A percentile compares a stretch with the other conserved stretches of the same genome.
Evolutionary conservation across 2,797 vertebrate species (phyloP).

Genomic region (Pseudochromis fuscus): DNA sequence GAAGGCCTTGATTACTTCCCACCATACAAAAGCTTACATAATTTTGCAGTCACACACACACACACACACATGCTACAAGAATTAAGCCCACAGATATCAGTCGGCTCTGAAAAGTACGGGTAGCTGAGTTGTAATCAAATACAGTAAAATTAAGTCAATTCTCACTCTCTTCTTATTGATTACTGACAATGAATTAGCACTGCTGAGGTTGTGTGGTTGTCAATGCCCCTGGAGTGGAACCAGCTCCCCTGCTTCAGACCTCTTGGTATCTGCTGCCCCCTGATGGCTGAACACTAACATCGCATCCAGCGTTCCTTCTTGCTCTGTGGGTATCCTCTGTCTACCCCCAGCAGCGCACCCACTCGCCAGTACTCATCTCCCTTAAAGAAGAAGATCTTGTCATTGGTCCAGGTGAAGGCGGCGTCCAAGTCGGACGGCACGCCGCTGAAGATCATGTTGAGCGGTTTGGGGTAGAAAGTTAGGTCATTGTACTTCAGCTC

Average conservation of each 20-base stretch:
- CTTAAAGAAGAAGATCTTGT: constrained; percentile 90
- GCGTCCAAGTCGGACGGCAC: constrained; percentile 84
- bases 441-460: constrained; percentile 85
- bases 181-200: constrained; percentile 24
- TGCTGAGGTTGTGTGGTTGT: constrained; percentile 48
- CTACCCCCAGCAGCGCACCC: constrained; percentile 83
- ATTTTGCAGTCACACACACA: constrained; percentile 44
- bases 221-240: constrained; percentile 46
- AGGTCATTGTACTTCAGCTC: constrained; percentile 85
- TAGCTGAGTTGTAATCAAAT: constrained; percentile 16
- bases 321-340: constrained; percentile 88
- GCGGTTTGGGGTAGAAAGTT: constrained; percentile 85
- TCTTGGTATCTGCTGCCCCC: constrained; percentile 60
- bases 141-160: constrained; percentile 46
- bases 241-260: constrained; percentile 17
- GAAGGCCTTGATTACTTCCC: constrained; percentile 55
- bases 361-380: constrained; percentile 89
- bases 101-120: neutral
- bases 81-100: constrained; percentile 11
- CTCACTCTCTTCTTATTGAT: neutral
- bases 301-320: constrained; percentile 88
- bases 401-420: constrained; percentile 89
- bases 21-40: constrained; percentile 51
- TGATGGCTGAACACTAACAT: constrained; percentile 72
- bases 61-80: constrained; percentile 12